Evolutionary conservation across 2,888 invertebrate genomes (phyloP).

Genomic region (Bellardia bayeri): DNA sequence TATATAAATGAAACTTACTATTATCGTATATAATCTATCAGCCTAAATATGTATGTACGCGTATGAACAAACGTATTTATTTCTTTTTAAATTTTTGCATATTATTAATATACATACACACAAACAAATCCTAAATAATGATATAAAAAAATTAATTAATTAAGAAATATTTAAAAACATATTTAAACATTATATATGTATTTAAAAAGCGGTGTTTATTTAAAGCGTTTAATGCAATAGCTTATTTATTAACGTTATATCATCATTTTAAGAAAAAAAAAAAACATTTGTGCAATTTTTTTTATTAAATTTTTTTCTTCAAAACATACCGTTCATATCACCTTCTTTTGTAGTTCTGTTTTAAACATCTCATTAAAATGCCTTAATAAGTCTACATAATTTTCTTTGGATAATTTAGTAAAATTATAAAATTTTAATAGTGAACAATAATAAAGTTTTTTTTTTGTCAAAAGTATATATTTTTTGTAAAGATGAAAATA

Average conservation of each 20-base stretch:
- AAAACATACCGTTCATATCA: conserved; percentile 54
- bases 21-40: conserved; percentile 8
- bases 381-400: conserved; percentile 44
- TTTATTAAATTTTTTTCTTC: conserved; percentile 25
- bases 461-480: conserved; percentile 65
- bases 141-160: conserved; percentile 41
- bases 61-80: conserved; percentile 47
- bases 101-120: conserved; percentile 2
- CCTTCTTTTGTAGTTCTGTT: conserved; percentile 19
- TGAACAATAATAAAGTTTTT: conserved; percentile 45
- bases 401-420: conserved; percentile 62
- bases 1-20: neutral
- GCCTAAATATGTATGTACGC: conserved; percentile 10
- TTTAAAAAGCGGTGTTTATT: conserved; percentile 41
- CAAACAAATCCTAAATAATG: conserved; percentile 44
- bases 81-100: conserved; percentile 27
- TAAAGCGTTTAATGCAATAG: conserved; percentile 38
- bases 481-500: conserved; percentile 70
- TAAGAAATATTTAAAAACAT: conserved; percentile 43
- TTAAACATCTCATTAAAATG: conserved; percentile 49
- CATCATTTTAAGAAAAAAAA: conserved; percentile 32
- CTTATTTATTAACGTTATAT: conserved; percentile 54
- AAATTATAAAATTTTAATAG: conserved; percentile 51
- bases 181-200: conserved; percentile 12
- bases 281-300: conserved; percentile 59